phyloP scores from a whole-genome alignment of 2,888 invertebrate species.

The Acleris laterana region DNA sequence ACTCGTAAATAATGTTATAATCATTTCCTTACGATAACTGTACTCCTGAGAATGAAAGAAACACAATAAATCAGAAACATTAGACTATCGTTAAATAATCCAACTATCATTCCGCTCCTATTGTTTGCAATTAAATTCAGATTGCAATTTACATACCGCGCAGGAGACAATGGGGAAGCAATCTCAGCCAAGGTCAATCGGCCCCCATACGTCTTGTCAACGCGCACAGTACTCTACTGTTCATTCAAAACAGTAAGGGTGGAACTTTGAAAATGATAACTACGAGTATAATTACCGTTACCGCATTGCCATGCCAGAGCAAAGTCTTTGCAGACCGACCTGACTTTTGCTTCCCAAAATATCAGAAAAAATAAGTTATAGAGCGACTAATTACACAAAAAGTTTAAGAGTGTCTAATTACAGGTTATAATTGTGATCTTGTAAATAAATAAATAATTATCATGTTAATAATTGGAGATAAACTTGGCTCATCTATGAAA shows the following conservation, averaged over 20 bases:
- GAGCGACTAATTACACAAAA: too few species aligned
- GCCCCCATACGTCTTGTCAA: constrained; percentile 31
- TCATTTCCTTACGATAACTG: too few species aligned
- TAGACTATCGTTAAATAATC: constrained; percentile 6
- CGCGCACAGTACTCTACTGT: not conserved
- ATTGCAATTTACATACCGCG: constrained; percentile 20
- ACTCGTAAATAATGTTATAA: too few species aligned
- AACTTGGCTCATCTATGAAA: too few species aligned
- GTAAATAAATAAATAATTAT: too few species aligned
- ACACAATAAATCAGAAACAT: not conserved
- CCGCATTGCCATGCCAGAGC: not conserved
- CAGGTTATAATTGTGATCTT: not conserved
- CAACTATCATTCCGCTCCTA: constrained; percentile 12
- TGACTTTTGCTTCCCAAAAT: too few species aligned
- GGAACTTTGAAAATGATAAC: not conserved
- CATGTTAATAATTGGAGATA: too few species aligned
- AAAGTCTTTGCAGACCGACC: not conserved
- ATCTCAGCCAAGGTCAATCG: constrained; percentile 26
- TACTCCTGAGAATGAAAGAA: not conserved
- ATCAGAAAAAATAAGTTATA: too few species aligned
- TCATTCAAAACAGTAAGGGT: not conserved
- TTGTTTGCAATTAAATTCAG: constrained; percentile 23
- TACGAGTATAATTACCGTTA: too few species aligned
- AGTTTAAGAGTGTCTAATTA: not conserved
- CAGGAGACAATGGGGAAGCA: constrained; percentile 24